Conservation (phyloP, 1,140 invertebrate species). For the Drosophila repletoides region DNA sequence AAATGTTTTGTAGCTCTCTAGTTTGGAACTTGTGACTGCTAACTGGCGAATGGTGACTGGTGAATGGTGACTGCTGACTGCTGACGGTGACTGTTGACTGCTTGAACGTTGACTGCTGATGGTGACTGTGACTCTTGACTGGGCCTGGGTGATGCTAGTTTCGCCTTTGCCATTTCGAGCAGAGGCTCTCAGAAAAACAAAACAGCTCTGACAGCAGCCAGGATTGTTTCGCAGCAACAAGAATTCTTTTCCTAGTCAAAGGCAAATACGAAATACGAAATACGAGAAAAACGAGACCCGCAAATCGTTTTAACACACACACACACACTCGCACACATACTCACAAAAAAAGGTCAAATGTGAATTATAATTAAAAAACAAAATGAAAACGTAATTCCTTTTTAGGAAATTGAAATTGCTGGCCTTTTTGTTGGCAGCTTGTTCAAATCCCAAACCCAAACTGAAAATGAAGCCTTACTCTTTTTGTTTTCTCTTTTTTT, state of each 20-base stretch:
- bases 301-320: slow-evolving; percentile 43
- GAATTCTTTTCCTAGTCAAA: slow-evolving; percentile 10
- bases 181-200: slow-evolving; percentile 7
- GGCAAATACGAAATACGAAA: too few relatives aligned
- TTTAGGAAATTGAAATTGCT: slow-evolving; percentile 56
- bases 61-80: slow-evolving; percentile 17
- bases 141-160: slow-evolving; percentile 33
- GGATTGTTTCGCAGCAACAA: background rate
- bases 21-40: slow-evolving; percentile 14
- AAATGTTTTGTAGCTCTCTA: slow-evolving; percentile 51
- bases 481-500: background rate
- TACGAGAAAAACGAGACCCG: slow-evolving; percentile 1
- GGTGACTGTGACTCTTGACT: slow-evolving; percentile 11
- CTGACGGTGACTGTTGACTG: background rate
- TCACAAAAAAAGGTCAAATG: slow-evolving; percentile 46
- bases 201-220: slow-evolving; percentile 24
- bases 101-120: slow-evolving; percentile 19
- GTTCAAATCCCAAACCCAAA: slow-evolving; percentile 2
- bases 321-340: slow-evolving; percentile 15
- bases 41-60: slow-evolving; percentile 9
- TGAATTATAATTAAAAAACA: slow-evolving; percentile 56
- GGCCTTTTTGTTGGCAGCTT: slow-evolving; percentile 18
- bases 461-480: background rate
- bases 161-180: slow-evolving; percentile 45
- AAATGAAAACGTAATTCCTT: slow-evolving; percentile 60